Evolutionary conservation across 2,888 invertebrate genomes (phyloP).

Genomic region (Candidula unifasciata): DNA sequence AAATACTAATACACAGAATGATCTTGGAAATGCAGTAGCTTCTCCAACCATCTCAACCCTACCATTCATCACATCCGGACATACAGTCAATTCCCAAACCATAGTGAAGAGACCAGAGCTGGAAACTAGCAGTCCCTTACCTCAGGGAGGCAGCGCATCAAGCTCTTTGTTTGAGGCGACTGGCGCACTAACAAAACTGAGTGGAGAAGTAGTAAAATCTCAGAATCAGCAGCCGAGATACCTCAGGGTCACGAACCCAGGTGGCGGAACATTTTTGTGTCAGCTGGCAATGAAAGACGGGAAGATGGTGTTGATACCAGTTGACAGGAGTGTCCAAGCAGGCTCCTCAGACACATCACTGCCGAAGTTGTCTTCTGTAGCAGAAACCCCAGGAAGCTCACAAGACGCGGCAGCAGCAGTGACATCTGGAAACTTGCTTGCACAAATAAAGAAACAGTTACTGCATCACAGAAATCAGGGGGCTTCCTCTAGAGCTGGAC

Average conservation of each 20-base stretch:
- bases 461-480: neutral
- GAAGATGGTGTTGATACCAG: constrained; percentile 44
- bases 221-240: neutral
- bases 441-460: constrained; percentile 31
- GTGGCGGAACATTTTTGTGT: constrained; percentile 33
- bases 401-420: neutral
- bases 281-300: constrained; percentile 35
- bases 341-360: constrained; percentile 10
- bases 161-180: neutral
- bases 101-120: constrained; percentile 1
- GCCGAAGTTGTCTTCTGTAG: constrained; percentile 1
- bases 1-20: neutral
- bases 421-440: constrained; percentile 13
- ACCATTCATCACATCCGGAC: neutral
- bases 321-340: constrained; percentile 33
- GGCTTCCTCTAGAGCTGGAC: neutral
- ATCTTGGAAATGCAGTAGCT: neutral
- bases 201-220: neutral
- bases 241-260: constrained; percentile 40
- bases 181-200: neutral
- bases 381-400: neutral
- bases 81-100: neutral
- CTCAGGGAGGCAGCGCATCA: too few relatives aligned
- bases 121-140: neutral
- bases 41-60: neutral